A percentile compares a stretch with the other conserved stretches of the same genome.
phyloP scores from a whole-genome alignment of 92 coral and sea anemone genomes.

The Phenganax stokvisi region DNA sequence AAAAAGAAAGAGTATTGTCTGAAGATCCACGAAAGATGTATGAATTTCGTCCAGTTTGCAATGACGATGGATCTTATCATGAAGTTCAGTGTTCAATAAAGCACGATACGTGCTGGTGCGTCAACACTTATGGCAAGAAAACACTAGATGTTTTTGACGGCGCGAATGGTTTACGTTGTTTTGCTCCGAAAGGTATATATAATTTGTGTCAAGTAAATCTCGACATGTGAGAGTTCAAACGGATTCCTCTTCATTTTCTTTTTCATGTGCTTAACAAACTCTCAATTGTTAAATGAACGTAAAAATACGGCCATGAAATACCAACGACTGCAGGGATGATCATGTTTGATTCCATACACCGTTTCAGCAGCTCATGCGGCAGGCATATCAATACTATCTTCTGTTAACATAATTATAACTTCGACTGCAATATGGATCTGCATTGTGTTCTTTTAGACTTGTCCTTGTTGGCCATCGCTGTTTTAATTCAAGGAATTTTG shows the following conservation, averaged over 20 bases:
- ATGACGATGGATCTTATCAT: conserved; percentile 78
- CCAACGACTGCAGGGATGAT: no score
- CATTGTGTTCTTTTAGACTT: conserved; percentile 42
- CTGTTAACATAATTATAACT: no score
- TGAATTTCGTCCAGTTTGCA: conserved; percentile 73
- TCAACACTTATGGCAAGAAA: conserved; percentile 78
- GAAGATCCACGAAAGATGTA: conserved; percentile 70
- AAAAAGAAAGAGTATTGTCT: conserved; percentile 60
- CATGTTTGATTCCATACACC: no score
- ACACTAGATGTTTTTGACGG: conserved; percentile 60
- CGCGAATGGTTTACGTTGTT: conserved; percentile 60
- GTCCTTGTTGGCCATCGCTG: conserved; percentile 41
- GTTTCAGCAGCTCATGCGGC: no score
- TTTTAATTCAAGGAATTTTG: conserved; percentile 47
- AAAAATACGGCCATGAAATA: no score
- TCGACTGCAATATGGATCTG: background rate
- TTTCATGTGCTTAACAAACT: background rate
- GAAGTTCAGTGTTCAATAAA: conserved; percentile 82
- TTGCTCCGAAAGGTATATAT: conserved; percentile 52
- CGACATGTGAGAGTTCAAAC: no score
- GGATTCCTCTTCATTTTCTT: no score
- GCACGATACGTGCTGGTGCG: conserved; percentile 81
- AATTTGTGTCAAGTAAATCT: no score
- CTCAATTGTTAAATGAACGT: no score
- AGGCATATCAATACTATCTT: no score